A percentile compares a stretch with the other conserved stretches of the same genome.
These are phyloP conservation scores for Polylopha cassiicola DNA, from an alignment of 2,888 invertebrate species.

Conservation along the genomic window DNA sequence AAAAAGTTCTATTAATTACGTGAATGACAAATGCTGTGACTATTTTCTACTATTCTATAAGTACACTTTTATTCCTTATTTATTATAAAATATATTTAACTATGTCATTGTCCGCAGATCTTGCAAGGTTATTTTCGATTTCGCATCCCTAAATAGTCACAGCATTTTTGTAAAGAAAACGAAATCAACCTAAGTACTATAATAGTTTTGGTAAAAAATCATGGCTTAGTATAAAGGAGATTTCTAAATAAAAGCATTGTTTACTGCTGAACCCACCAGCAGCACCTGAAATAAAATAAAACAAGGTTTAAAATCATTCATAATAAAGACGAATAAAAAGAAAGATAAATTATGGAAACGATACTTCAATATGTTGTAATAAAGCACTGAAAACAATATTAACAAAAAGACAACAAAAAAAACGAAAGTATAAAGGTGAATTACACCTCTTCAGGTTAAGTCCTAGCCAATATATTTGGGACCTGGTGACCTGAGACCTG, in stretches of 20 bases:
- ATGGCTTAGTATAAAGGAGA: slow-evolving; percentile 57
- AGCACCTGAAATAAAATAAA: slow-evolving; percentile 34
- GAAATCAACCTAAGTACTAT: slow-evolving; percentile 41
- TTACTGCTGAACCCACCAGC: slow-evolving; percentile 14
- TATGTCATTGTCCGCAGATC: no score
- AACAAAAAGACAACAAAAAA: no score
- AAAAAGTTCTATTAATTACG: no score
- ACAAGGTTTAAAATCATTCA: slow-evolving; percentile 12
- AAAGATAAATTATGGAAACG: no score
- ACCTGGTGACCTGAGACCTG: no score
- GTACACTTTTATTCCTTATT: slow-evolving; percentile 23
- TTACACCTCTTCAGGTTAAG: no score
- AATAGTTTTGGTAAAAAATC: slow-evolving; percentile 58
- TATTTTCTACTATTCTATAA: slow-evolving; percentile 29
- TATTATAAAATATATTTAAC: slow-evolving; percentile 23
- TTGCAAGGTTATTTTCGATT: not conserved
- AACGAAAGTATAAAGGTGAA: no score
- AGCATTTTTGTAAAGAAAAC: slow-evolving; percentile 36
- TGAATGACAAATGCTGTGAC: slow-evolving; percentile 43
- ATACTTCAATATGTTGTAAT: no score
- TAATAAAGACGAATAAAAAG: not conserved
- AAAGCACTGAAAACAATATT: no score
- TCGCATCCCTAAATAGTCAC: slow-evolving; percentile 37
- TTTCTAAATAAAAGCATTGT: slow-evolving; percentile 37
- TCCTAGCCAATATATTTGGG: no score